Evolutionary conservation across 37 sponge, comb jelly and placozoan genomes (phyloP).

Genomic region (Diacarnus erythraeanus): DNA sequence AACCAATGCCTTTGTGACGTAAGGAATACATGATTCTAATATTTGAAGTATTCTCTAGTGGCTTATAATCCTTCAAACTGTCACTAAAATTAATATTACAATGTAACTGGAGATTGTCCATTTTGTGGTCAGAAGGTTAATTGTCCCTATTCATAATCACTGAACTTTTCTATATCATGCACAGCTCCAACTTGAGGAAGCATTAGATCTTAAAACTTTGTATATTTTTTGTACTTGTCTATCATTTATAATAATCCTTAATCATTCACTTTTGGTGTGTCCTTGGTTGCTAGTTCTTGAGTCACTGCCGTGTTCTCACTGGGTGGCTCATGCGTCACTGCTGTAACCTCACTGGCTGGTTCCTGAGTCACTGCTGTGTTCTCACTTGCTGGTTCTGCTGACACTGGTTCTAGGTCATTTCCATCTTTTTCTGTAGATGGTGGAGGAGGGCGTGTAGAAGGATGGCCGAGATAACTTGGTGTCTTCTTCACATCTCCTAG

Average conservation of each 20-base stretch:
- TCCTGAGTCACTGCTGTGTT: background rate
- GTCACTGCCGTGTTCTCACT: background rate
- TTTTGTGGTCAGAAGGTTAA: slow-evolving; percentile 36
- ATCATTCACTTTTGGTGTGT: background rate
- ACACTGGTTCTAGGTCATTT: background rate
- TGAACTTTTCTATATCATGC: background rate
- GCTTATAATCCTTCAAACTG: slow-evolving; percentile 45
- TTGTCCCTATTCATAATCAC: background rate
- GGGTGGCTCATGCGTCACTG: background rate
- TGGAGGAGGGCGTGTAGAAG: slow-evolving; percentile 19
- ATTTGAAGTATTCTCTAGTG: slow-evolving; percentile 27
- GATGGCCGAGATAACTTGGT: slow-evolving; percentile 62
- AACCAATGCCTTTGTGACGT: slow-evolving; percentile 66
- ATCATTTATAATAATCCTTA: too few relatives aligned
- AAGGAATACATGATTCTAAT: background rate
- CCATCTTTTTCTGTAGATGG: background rate
- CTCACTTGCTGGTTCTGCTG: background rate
- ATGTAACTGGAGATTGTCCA: slow-evolving; percentile 57
- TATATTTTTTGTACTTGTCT: too few relatives aligned
- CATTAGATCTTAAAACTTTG: too few relatives aligned
- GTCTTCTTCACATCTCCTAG: slow-evolving; percentile 62
- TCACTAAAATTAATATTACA: slow-evolving; percentile 17
- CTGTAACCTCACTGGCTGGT: background rate
- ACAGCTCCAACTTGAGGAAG: background rate
- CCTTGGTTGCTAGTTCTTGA: background rate